Evolutionary conservation across 2,888 invertebrate genomes (phyloP), one percentile per base, ranked within the genome.

Genomic region (Drosophila prostipennis): DNA sequence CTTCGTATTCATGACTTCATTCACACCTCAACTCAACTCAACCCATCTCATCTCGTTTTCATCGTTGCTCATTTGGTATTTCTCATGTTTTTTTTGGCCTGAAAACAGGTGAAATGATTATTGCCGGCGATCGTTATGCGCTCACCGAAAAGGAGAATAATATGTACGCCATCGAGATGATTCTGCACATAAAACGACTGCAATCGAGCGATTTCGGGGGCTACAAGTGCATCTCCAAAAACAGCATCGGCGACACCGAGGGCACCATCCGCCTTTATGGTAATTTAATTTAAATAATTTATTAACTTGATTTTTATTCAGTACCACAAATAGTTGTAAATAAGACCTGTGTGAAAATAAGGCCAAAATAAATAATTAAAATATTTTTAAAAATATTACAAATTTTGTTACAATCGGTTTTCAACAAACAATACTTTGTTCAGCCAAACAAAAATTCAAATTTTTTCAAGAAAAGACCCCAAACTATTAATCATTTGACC

Each of bases 181-280:
- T 94, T 57, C 93, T 98, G 72, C 94, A 96, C 56, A 95, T 98
- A 49, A 94, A 94, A 60, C 94, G 95, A 81, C 94, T 97, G 70
- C 95, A 95, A 89, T 94, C 94, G 75, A 94, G 94, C 67, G 96
- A 97, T 91, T 94, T 96, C 80, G 96, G 96, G 14, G 96, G 96
- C 53, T 97, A 97, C 93, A 97, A 96, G 91, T 98, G 97, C 93
- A 96, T 97, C 89, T 97, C 97, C 55, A 97, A 97, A 92, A 98
- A 98, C 92, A 97, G 97, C 72, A 96, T 98, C 87, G 98, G 97
- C 1, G 97, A 96, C 86, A 96, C 97, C 13, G 97, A 97, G 91
- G 97, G 97, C 68, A 96, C 96, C 90, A 97, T 97, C 87, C 94
- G 97, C 84, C 94, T 97, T 77, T 97, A 97, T 91, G 96, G 97